Percentiles rank a stretch among this genome's conserved stretches.
Evolutionary conservation across 2,797 vertebrate species (phyloP).

Genomic region (Diplodus sargus): DNA sequence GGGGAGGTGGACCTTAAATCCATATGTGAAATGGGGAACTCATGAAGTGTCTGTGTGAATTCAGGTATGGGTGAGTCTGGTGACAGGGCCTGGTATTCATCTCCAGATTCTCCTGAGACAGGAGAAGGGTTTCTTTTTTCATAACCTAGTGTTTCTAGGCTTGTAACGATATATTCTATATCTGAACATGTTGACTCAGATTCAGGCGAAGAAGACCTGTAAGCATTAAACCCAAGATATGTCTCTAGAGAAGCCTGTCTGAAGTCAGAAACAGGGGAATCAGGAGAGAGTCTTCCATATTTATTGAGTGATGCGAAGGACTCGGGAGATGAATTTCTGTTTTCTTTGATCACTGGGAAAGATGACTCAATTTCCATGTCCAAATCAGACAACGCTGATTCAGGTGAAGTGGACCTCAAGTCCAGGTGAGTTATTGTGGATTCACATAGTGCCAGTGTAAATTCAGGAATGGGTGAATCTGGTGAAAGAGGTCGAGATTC

Average conservation of each 20-base stretch:
- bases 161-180: no score
- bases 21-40: no score
- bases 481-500: conserved; percentile 50
- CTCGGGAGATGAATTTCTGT: conserved; percentile 61
- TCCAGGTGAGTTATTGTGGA: conserved; percentile 9
- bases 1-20: conserved; percentile 54
- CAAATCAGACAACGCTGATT: conserved; percentile 67
- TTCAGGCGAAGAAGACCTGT: conserved; percentile 69
- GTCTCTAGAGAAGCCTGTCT: conserved; percentile 19
- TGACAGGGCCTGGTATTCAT: no score
- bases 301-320: conserved; percentile 23
- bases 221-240: conserved; percentile 8
- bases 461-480: conserved; percentile 64
- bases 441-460: conserved; percentile 15
- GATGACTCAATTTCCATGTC: conserved; percentile 23
- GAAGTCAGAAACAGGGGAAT: conserved; percentile 68
- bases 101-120: no score
- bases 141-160: no score
- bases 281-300: conserved; percentile 42
- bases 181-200: conserved; percentile 78
- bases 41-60: no score
- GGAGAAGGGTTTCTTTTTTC: no score
- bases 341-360: conserved; percentile 31
- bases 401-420: conserved; percentile 56
- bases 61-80: no score